Evolutionary conservation across 23 tunicate species (phyloP).

Genomic region (Trididemnum miniatum): DNA sequence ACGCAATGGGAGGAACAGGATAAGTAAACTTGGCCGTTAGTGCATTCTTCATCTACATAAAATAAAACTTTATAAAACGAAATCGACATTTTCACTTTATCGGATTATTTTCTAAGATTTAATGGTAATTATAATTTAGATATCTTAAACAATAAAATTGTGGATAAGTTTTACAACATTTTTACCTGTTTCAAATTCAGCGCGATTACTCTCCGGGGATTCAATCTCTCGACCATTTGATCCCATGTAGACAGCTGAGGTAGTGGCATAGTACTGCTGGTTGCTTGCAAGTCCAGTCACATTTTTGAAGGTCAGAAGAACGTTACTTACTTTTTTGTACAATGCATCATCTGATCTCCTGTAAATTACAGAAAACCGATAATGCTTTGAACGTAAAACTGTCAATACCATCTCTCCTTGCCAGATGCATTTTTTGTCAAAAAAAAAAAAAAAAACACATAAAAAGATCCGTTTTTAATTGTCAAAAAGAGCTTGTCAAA

Average conservation of each 20-base stretch:
- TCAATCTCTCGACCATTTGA: not conserved
- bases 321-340: constrained; percentile 3
- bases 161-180: not conserved
- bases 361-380: too few species aligned
- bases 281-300: constrained; percentile 8
- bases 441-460: too few species aligned
- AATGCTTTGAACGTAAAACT: too few species aligned
- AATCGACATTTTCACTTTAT: too few species aligned
- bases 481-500: too few species aligned
- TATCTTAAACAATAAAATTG: not conserved
- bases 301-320: not conserved
- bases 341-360: not conserved
- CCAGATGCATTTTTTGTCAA: too few species aligned
- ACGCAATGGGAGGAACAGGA: constrained; percentile 28
- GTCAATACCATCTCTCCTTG: too few species aligned
- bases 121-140: too few species aligned
- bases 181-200: not conserved
- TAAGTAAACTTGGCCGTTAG: not conserved
- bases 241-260: constrained; percentile 8
- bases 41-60: constrained; percentile 6
- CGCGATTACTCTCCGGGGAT: not conserved
- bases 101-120: too few species aligned
- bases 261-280: constrained; percentile 19
- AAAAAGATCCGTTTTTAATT: too few species aligned
- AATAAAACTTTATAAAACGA: too few species aligned